Conservation (phyloP, 2,113 vertebrate genomes). For the Pteropus alecto region DNA sequence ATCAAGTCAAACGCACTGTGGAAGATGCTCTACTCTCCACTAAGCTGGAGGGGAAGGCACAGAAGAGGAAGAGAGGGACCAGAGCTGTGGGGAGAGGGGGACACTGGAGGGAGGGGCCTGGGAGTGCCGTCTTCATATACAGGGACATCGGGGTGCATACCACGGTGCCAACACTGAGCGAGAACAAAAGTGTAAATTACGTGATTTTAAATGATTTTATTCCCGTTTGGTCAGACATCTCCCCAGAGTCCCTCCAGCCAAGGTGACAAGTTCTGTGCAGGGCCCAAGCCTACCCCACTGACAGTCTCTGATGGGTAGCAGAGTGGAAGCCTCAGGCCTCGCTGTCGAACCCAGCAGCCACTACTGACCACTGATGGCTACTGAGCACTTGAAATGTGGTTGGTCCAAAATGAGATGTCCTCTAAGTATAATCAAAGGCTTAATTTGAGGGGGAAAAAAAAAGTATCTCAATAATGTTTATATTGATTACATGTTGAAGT, state of each 20-base stretch:
- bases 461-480: not conserved
- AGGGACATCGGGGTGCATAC: too few relatives aligned
- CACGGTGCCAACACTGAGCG: not conserved
- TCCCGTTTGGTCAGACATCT: not conserved
- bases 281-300: too few relatives aligned
- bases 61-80: not conserved
- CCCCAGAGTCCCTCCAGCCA: not conserved
- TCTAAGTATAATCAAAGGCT: not conserved
- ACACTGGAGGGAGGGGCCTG: too few relatives aligned
- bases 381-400: not conserved
- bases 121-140: not conserved
- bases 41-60: not conserved
- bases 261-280: not conserved
- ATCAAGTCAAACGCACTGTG: not conserved
- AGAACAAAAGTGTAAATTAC: not conserved
- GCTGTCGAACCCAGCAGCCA: accelerated
- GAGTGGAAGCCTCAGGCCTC: not conserved
- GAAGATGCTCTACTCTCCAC: not conserved
- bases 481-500: not conserved
- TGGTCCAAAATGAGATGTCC: not conserved
- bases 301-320: not conserved
- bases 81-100: not conserved
- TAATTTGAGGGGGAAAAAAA: not conserved
- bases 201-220: not conserved
- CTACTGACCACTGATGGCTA: not conserved